Conservation (phyloP, 2,888 invertebrate genomes). For the Himalopsyche tibetana region DNA sequence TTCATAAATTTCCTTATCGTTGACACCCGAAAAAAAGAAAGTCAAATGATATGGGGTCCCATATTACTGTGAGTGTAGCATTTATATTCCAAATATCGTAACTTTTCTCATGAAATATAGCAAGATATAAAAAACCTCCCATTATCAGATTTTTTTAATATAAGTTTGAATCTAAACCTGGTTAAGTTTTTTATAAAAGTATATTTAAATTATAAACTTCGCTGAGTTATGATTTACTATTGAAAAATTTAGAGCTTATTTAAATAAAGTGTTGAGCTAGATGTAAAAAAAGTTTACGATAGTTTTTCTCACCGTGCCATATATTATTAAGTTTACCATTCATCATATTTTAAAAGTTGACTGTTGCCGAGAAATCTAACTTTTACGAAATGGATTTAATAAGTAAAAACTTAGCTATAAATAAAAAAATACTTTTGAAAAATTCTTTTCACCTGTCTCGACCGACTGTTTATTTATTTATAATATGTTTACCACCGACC, state of each 20-base stretch:
- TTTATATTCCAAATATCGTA: constrained; percentile 12
- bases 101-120: not conserved
- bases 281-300: not conserved
- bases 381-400: too few relatives aligned
- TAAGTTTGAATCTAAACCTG: not conserved
- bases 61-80: constrained; percentile 14
- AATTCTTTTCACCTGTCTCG: too few relatives aligned
- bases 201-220: constrained; percentile 9
- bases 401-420: too few relatives aligned
- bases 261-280: not conserved
- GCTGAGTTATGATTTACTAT: not conserved
- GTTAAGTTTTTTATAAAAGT: not conserved
- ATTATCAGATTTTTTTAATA: not conserved
- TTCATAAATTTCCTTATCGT: constrained; percentile 60
- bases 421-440: too few relatives aligned
- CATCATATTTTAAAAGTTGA: not conserved
- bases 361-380: not conserved
- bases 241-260: not conserved
- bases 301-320: constrained; percentile 1
- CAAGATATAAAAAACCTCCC: not conserved
- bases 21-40: constrained; percentile 48
- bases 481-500: too few relatives aligned
- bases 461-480: too few relatives aligned
- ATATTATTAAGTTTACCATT: constrained; percentile 14
- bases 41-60: constrained; percentile 46